Conservation (phyloP, 2,797 vertebrate genomes). For the Chelonia mydas region DNA sequence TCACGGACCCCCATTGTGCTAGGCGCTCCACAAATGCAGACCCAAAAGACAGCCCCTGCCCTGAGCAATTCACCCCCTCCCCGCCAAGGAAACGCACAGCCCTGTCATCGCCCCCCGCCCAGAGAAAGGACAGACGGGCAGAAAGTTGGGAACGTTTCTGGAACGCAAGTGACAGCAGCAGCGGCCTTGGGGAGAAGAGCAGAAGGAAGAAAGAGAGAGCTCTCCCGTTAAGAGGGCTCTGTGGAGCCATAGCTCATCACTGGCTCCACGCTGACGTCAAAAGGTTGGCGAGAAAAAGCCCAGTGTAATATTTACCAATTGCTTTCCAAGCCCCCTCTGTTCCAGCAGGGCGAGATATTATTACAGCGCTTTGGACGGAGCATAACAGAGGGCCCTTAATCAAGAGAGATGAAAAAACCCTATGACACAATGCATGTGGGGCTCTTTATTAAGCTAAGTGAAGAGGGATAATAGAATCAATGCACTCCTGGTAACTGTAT, state of each 20-base stretch:
- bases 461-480: neutral
- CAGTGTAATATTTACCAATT: neutral
- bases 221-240: neutral
- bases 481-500: neutral
- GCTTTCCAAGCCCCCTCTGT: neutral
- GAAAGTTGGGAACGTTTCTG: neutral
- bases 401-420: neutral
- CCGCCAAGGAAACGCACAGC: neutral
- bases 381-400: neutral
- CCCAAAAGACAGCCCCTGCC: neutral
- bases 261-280: neutral
- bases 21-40: neutral
- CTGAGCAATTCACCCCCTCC: neutral
- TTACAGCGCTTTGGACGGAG: neutral
- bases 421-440: too few relatives aligned
- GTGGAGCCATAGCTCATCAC: neutral
- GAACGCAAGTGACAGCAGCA: neutral
- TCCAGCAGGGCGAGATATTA: neutral
- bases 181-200: neutral
- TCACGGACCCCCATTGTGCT: rapidly evolving
- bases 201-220: neutral
- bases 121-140: neutral
- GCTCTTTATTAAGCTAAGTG: neutral
- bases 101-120: neutral
- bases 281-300: neutral